phyloP scores from a whole-genome alignment of 2,888 invertebrate species.

The Dryococelus australis region DNA sequence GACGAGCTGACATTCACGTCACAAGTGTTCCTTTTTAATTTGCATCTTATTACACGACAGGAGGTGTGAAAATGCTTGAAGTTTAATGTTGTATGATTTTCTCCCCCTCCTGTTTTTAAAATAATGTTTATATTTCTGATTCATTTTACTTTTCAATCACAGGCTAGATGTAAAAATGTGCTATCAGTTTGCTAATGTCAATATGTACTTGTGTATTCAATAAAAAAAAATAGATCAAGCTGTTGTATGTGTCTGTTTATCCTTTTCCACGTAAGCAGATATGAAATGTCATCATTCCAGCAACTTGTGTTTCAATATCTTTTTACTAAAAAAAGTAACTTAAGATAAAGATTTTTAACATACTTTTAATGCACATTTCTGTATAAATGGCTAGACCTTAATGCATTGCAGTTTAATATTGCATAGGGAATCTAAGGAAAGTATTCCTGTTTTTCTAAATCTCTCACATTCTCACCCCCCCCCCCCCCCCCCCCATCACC shows the following conservation, averaged over 20 bases:
- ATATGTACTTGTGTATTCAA: slow-evolving; percentile 67
- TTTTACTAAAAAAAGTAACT: no score
- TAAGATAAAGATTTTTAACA: no score
- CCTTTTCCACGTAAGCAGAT: neutral
- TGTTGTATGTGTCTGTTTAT: neutral
- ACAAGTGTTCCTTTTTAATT: neutral
- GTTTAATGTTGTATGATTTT: neutral
- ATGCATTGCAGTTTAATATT: no score
- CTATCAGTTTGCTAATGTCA: slow-evolving; percentile 62
- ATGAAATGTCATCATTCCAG: no score
- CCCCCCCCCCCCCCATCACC: no score
- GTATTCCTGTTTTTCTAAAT: no score
- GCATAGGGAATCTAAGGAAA: no score
- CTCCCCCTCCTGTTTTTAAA: slow-evolving; percentile 9
- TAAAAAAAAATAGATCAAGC: slow-evolving; percentile 64
- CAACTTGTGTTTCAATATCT: no score
- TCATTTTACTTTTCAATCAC: slow-evolving; percentile 37
- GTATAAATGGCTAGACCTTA: no score
- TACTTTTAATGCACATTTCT: no score
- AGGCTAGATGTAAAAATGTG: slow-evolving; percentile 46
- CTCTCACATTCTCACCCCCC: no score
- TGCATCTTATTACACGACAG: neutral
- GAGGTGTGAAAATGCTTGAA: slow-evolving; percentile 5
- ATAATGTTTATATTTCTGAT: neutral
- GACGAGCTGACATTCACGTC: neutral